A percentile compares a stretch with the other conserved stretches of the same genome.
Conservation (phyloP, 2,888 invertebrate genomes). For the Bellardia pandia region DNA sequence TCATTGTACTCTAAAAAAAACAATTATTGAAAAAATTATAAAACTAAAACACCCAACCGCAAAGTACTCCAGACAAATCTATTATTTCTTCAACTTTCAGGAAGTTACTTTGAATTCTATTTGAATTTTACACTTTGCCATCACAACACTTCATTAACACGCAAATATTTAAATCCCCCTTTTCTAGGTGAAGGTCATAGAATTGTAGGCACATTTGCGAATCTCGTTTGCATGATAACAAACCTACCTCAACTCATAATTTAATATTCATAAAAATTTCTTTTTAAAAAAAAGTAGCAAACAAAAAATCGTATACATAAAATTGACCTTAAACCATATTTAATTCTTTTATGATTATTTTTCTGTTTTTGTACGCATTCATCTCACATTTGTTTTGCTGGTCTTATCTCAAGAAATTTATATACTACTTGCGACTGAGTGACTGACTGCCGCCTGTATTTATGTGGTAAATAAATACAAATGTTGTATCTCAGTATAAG, state of each 20-base stretch:
- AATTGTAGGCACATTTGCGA: no score
- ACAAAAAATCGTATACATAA: slow-evolving; percentile 17
- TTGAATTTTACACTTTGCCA: neutral
- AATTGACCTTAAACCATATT: slow-evolving; percentile 68
- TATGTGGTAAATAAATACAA: neutral
- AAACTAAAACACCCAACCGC: no score
- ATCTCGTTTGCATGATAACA: neutral
- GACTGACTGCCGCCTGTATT: no score
- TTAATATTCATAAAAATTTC: slow-evolving; percentile 23
- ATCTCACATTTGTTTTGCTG: slow-evolving; percentile 2
- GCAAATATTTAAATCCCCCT: neutral
- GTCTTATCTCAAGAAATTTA: slow-evolving; percentile 53
- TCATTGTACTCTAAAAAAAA: no score
- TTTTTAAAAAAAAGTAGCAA: neutral
- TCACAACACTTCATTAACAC: neutral
- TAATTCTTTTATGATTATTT: slow-evolving; percentile 14
- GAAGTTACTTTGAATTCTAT: neutral
- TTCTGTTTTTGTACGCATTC: neutral
- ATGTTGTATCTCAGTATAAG: slow-evolving; percentile 4
- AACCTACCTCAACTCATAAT: slow-evolving; percentile 62
- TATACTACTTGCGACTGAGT: neutral
- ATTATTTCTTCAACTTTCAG: no score
- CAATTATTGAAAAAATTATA: no score
- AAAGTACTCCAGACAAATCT: no score
- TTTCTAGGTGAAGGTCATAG: neutral